A percentile compares a stretch with the other conserved stretches of the same genome.
Conservation (phyloP, 2,797 vertebrate species). For the Myiotriccus ornatus region DNA sequence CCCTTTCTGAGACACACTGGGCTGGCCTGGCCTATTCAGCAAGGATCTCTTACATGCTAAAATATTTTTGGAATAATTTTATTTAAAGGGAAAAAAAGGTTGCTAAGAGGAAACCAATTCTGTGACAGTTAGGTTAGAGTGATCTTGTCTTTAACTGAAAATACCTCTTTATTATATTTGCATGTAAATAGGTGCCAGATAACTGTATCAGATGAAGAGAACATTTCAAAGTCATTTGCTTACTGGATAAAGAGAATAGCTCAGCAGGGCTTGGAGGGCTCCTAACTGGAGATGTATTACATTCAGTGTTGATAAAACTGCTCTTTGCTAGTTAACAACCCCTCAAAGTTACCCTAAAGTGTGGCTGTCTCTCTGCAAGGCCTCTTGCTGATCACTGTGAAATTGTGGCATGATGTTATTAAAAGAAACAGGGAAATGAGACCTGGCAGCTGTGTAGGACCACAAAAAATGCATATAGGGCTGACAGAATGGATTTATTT, state of each 20-base stretch:
- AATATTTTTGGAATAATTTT: not conserved
- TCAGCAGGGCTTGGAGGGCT: not conserved
- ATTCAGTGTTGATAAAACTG: not conserved
- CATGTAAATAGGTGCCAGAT: not conserved
- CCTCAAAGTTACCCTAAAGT: not conserved
- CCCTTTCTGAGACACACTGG: not conserved
- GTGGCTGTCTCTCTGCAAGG: not conserved
- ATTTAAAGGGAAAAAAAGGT: not conserved
- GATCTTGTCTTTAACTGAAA: conserved; percentile 3
- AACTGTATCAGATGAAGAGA: not conserved
- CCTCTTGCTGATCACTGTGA: not conserved
- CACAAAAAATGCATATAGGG: not conserved
- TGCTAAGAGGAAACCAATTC: not conserved
- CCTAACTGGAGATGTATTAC: not conserved
- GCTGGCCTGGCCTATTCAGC: not conserved
- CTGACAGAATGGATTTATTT: not conserved
- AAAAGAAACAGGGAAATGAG: not conserved
- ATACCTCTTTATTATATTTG: not conserved
- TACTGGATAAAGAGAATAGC: not conserved
- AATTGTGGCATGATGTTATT: not conserved
- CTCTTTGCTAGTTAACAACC: not conserved
- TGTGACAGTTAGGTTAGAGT: not conserved
- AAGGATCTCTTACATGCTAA: not conserved
- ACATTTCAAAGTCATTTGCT: not conserved
- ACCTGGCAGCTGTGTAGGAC: not conserved